These are phyloP conservation scores for Zaprionus ornatus DNA, from an alignment of 1,140 invertebrate species.

Conservation along the genomic window DNA sequence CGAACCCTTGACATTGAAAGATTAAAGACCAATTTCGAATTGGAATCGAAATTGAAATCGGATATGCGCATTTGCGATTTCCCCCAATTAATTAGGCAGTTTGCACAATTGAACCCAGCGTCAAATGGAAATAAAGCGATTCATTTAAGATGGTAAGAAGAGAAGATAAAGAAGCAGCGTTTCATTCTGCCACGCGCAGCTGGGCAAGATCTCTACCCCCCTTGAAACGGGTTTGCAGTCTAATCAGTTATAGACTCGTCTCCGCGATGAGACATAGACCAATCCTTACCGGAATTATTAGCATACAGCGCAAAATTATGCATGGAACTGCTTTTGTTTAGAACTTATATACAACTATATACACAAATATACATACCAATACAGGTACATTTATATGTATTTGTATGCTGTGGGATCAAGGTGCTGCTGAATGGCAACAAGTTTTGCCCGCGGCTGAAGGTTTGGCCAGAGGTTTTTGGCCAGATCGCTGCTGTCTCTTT, in stretches of 20 bases:
- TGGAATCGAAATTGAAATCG: not conserved
- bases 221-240: constrained; percentile 36
- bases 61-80: not conserved
- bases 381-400: not conserved
- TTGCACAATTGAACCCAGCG: not conserved
- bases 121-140: not conserved
- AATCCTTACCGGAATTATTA: constrained; percentile 76
- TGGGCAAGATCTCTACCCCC: constrained; percentile 4
- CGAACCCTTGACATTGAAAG: constrained; percentile 42
- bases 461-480: constrained; percentile 19
- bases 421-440: constrained; percentile 52
- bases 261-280: constrained; percentile 36
- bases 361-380: not conserved
- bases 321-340: constrained; percentile 70
- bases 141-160: not conserved
- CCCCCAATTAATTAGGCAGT: not conserved
- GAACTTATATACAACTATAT: not conserved
- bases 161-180: not conserved
- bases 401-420: constrained; percentile 54
- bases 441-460: constrained; percentile 43
- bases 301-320: constrained; percentile 68
- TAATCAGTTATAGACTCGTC: not conserved
- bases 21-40: not conserved
- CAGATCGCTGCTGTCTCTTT: not conserved
- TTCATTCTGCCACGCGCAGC: constrained; percentile 8